phyloP scores from a whole-genome alignment of 2,113 vertebrate species.

The Nesoenas mayeri region DNA sequence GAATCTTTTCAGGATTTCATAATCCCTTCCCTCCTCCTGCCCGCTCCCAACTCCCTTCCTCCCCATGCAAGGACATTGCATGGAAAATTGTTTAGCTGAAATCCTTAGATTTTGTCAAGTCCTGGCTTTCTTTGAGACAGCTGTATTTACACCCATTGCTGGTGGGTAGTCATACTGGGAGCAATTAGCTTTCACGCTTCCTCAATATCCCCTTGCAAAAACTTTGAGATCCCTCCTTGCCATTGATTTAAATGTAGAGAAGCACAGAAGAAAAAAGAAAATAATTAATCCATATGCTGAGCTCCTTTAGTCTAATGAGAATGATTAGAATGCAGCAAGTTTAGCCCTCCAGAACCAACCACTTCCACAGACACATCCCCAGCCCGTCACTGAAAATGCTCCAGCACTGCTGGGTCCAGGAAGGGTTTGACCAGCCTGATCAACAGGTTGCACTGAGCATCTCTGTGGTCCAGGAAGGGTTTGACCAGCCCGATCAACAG shows the following conservation, averaged over 20 bases:
- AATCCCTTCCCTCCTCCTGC: neutral
- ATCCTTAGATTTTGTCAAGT: constrained; percentile 16
- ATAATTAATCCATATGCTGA: neutral
- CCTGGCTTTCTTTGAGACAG: constrained; percentile 42
- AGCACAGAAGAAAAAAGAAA: neutral
- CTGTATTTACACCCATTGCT: constrained; percentile 46
- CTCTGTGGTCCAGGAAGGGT: neutral
- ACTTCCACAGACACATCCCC: neutral
- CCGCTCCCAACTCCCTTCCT: neutral
- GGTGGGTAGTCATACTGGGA: constrained; percentile 48
- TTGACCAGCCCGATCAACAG: neutral
- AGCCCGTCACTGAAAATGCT: neutral
- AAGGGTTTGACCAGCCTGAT: neutral
- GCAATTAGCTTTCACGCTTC: constrained; percentile 56
- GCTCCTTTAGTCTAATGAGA: neutral
- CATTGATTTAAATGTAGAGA: constrained; percentile 17
- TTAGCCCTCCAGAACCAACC: neutral
- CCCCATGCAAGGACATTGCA: neutral
- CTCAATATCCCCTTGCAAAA: constrained; percentile 43
- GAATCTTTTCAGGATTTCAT: neutral
- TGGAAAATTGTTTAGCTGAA: constrained; percentile 37
- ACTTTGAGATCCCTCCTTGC: constrained; percentile 39
- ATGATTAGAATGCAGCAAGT: constrained; percentile 3
- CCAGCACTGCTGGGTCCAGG: neutral
- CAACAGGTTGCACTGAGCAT: neutral